Evolutionary conservation across 2,113 vertebrate genomes (phyloP).

Genomic region (Elaphurus davidianus): DNA sequence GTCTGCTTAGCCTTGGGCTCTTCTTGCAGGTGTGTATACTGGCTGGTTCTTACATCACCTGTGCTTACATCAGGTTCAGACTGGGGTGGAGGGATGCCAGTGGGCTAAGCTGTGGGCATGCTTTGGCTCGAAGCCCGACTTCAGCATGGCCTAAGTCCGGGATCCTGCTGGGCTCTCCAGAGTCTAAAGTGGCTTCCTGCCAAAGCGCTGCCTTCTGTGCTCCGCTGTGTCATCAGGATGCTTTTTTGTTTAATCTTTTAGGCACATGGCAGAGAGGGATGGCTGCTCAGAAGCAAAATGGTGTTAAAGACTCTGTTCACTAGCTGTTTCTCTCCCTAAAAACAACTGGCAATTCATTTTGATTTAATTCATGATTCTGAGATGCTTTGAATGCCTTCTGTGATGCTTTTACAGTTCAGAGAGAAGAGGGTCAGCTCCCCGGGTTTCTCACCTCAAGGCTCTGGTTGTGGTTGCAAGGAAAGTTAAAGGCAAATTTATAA

Average conservation of each 20-base stretch:
- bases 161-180: not conserved
- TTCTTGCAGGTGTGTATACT: not conserved
- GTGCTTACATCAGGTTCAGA: not conserved
- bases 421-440: not conserved
- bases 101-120: not conserved
- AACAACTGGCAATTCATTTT: not conserved
- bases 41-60: not conserved
- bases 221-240: not conserved
- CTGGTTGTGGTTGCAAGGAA: not conserved
- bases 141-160: not conserved
- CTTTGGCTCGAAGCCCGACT: not conserved
- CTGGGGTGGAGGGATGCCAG: not conserved
- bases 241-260: not conserved
- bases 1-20: not conserved
- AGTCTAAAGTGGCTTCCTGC: not conserved
- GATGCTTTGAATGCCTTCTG: not conserved
- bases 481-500: slow-evolving; percentile 14
- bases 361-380: not conserved
- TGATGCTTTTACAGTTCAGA: not conserved
- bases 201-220: not conserved
- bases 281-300: not conserved
- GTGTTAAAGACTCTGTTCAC: not conserved
- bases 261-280: not conserved
- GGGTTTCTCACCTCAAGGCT: not conserved
- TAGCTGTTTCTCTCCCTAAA: not conserved